A percentile compares a stretch with the other conserved stretches of the same genome.
phyloP scores from a whole-genome alignment of 2,888 invertebrate genomes.

The Quadroppia sp. region DNA sequence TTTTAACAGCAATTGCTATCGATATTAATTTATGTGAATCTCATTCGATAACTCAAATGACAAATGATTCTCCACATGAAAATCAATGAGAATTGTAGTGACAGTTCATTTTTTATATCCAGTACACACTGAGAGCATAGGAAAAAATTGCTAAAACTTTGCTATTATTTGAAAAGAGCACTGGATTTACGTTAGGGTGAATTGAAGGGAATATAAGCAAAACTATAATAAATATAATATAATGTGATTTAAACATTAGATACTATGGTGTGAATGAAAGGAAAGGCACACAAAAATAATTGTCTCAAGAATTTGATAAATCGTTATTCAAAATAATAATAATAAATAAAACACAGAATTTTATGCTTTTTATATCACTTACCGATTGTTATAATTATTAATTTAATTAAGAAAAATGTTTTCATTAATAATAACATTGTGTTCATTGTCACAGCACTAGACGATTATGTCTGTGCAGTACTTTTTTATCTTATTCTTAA shows the following conservation, averaged over 20 bases:
- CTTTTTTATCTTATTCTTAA: no score
- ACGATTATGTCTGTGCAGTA: neutral
- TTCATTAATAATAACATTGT: constrained; percentile 3
- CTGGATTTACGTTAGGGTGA: neutral
- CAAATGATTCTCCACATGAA: constrained; percentile 23
- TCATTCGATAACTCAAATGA: constrained; percentile 9
- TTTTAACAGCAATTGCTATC: neutral
- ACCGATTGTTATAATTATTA: neutral
- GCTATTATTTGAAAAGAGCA: neutral
- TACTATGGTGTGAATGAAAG: neutral
- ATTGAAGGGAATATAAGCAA: neutral
- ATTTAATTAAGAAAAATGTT: neutral
- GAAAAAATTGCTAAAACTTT: neutral
- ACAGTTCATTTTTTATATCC: constrained; percentile 26
- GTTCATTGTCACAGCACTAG: neutral
- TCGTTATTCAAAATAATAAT: no score
- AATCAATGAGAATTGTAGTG: constrained; percentile 27
- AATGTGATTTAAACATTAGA: no score
- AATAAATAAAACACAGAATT: no score
- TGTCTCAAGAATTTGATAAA: neutral
- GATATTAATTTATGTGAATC: constrained; percentile 27
- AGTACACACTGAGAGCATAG: neutral
- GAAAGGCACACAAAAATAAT: no score
- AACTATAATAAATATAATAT: no score
- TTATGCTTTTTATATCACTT: neutral